These are phyloP conservation scores for Phoeniculus purpureus DNA, from an alignment of 2,797 vertebrate species.

Conservation along the genomic window DNA sequence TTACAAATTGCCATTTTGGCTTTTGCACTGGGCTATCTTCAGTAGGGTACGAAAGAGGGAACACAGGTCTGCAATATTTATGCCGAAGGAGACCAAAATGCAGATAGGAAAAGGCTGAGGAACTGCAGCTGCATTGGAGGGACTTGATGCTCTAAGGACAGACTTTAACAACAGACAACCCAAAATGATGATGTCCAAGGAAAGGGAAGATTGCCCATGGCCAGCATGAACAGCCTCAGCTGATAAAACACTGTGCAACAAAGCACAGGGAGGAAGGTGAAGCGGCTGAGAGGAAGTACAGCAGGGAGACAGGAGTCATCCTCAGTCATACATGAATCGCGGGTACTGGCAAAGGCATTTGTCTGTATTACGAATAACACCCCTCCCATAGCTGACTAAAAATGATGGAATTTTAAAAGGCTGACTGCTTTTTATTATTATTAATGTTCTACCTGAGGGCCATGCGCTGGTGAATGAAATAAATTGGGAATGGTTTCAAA, in stretches of 20 bases:
- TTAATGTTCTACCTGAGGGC: neutral
- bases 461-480: neutral
- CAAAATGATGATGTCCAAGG: rapidly evolving
- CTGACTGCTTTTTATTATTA: neutral
- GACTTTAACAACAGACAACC: neutral
- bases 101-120: neutral
- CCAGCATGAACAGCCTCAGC: neutral
- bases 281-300: neutral
- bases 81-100: neutral
- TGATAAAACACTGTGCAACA: neutral
- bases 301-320: neutral
- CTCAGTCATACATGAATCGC: neutral
- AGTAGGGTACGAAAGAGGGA: neutral
- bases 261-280: neutral
- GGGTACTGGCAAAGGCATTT: neutral
- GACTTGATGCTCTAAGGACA: neutral
- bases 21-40: neutral
- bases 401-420: neutral
- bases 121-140: neutral
- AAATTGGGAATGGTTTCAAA: neutral
- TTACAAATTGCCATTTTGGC: neutral
- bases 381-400: neutral
- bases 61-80: rapidly evolving
- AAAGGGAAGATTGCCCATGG: neutral
- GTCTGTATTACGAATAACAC: neutral